Conservation (phyloP, 2,888 invertebrate species). For the Sesia bembeciformis region DNA sequence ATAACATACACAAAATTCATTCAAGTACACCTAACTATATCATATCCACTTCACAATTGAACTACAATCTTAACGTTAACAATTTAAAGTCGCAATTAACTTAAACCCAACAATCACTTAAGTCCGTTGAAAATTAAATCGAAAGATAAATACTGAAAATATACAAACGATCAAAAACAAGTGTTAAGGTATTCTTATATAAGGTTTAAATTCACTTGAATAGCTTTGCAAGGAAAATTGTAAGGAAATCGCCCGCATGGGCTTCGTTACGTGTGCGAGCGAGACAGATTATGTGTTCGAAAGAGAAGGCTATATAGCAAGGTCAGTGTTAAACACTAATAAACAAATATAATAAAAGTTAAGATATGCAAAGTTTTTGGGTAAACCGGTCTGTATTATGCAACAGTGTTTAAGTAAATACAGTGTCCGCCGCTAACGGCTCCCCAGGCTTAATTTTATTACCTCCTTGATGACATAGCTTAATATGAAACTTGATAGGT, state of each 20-base stretch:
- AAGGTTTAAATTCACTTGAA: slow-evolving; percentile 21
- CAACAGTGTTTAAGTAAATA: no score
- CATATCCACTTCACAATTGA: slow-evolving; percentile 12
- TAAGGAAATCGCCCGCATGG: slow-evolving; percentile 43
- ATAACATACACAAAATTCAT: slow-evolving; percentile 44
- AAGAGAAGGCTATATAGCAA: slow-evolving; percentile 33
- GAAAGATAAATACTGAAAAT: slow-evolving; percentile 58
- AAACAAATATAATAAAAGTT: slow-evolving; percentile 26
- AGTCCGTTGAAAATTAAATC: slow-evolving; percentile 15
- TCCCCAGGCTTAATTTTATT: no score
- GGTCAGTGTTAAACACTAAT: slow-evolving; percentile 46
- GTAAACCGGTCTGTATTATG: not conserved
- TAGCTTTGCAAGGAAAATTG: slow-evolving; percentile 44
- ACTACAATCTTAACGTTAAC: slow-evolving; percentile 7
- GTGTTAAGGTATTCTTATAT: slow-evolving; percentile 20
- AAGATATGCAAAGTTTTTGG: not conserved
- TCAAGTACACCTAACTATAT: slow-evolving; percentile 14
- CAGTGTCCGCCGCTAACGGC: no score
- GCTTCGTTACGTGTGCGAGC: slow-evolving; percentile 29
- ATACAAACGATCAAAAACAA: slow-evolving; percentile 21
- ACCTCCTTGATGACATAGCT: no score
- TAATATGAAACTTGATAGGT: no score
- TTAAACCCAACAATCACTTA: slow-evolving; percentile 11
- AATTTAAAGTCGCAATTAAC: slow-evolving; percentile 17
- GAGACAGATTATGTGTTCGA: slow-evolving; percentile 41